A percentile compares a stretch with the other conserved stretches of the same genome.
phyloP scores from a whole-genome alignment of 2,888 invertebrate genomes.

The Eledone cirrhosa region DNA sequence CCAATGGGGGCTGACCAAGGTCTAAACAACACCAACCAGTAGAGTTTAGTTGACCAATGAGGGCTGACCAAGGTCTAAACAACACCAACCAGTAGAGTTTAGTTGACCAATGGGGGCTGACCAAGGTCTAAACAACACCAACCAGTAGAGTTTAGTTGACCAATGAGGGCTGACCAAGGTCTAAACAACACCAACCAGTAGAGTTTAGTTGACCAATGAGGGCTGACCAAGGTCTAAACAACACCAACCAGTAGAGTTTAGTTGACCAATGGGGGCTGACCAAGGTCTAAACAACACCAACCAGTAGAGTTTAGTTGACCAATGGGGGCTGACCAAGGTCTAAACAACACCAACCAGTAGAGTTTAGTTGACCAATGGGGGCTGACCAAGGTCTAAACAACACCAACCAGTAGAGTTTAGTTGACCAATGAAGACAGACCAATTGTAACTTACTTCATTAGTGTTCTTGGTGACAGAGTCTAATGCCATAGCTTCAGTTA shows the following conservation, averaged over 20 bases:
- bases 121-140: constrained; percentile 35
- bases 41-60: too few species aligned
- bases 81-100: constrained; percentile 40
- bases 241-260: constrained; percentile 41
- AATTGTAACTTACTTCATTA: constrained; percentile 37
- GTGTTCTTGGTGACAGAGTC: constrained; percentile 36
- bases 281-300: constrained; percentile 36
- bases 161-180: constrained; percentile 17
- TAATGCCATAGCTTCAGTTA: constrained; percentile 38
- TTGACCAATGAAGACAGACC: constrained; percentile 35
- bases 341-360: constrained; percentile 39
- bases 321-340: constrained; percentile 20
- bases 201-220: too few species aligned
- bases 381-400: constrained; percentile 30
- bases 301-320: constrained; percentile 36
- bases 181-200: constrained; percentile 38
- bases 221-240: constrained; percentile 19
- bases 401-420: constrained; percentile 37
- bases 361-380: too few species aligned
- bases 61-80: constrained; percentile 17
- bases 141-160: constrained; percentile 38
- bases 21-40: constrained; percentile 37
- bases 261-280: too few species aligned
- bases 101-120: too few species aligned
- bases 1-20: constrained; percentile 21